A percentile compares a stretch with the other conserved stretches of the same genome.
phyloP scores from a whole-genome alignment of 2,113 vertebrate genomes.

The Zosterops lateralis region DNA sequence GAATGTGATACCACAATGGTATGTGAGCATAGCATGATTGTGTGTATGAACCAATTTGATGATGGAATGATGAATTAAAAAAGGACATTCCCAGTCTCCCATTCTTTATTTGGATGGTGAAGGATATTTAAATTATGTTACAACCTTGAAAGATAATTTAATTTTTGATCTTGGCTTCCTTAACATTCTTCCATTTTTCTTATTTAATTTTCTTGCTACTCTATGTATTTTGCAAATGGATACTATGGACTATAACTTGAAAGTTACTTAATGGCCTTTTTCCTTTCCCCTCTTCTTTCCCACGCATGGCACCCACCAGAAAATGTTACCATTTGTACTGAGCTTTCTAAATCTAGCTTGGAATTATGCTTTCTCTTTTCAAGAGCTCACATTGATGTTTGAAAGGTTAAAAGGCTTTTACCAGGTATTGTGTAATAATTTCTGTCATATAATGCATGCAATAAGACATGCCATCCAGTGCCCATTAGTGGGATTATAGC shows the following conservation, averaged over 20 bases:
- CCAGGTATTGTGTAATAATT: background rate
- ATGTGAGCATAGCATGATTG: background rate
- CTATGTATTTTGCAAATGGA: background rate
- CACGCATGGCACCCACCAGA: fast-evolving
- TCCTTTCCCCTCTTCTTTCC: background rate
- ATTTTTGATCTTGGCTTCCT: background rate
- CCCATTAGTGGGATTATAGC: background rate
- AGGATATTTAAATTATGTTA: background rate
- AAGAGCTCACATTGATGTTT: background rate
- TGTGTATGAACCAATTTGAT: background rate
- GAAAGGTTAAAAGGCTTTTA: background rate
- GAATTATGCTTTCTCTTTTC: background rate
- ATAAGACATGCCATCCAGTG: background rate
- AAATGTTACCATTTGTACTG: background rate
- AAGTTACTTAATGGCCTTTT: background rate
- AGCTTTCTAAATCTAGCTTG: background rate
- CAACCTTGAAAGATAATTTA: background rate
- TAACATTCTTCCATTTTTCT: background rate
- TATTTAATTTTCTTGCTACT: background rate
- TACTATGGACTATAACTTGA: background rate
- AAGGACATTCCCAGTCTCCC: background rate
- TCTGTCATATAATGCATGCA: background rate
- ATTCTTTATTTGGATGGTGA: background rate
- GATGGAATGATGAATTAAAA: background rate
- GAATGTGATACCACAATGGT: background rate